Evolutionary conservation across 2,888 invertebrate genomes (phyloP), one percentile per base, ranked within the genome.

Genomic region (Andrena bucephala): DNA sequence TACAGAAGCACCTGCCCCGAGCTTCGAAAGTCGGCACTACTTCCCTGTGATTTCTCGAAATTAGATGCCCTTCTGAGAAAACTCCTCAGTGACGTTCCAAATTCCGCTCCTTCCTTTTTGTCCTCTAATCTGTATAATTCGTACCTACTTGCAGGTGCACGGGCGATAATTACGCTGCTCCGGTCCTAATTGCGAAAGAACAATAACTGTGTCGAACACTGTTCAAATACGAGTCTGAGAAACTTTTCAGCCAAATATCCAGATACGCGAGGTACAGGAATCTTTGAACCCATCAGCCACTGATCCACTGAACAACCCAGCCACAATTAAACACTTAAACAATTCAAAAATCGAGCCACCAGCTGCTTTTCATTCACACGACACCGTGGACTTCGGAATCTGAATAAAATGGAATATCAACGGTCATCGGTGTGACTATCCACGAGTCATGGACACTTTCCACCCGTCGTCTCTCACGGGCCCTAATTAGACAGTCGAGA

Each of bases 1-100:
- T 86, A 87, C 78, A 73, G 83, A 74, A 82, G 66, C 87, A 87
- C 85, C 85, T 87, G 87, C 74, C 74, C 10, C 20, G 73, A 79
- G 67, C 72, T 50, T 57, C 66, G 62, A 68, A 59, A 60, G 77
- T 77, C 76, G 87, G 81, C 80, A 59, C 75, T 75, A 75, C 66
- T 75, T 78, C 73, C 74, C 76, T 81, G 72, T 73, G 79, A 76
- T 84, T 68, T 75, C 79, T 80, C 52, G 70, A 77, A 83, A 83
- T 87, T 85, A 75, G 71, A 72, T 27, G 70, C 68, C 24, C 57
- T 8, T 42, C 62, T 52, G 50, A 72, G 81, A 71, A 77, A 83
- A 76, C 78, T 77, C 71, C 10, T 48, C 57, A 29, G 69, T 54
- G 72, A 77, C 63, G 69, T 77, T 48, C 57, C 59, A n/a, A 81